These are phyloP conservation scores for Spilosoma lubricipeda DNA, from an alignment of 2,888 invertebrate species.

Conservation along the genomic window DNA sequence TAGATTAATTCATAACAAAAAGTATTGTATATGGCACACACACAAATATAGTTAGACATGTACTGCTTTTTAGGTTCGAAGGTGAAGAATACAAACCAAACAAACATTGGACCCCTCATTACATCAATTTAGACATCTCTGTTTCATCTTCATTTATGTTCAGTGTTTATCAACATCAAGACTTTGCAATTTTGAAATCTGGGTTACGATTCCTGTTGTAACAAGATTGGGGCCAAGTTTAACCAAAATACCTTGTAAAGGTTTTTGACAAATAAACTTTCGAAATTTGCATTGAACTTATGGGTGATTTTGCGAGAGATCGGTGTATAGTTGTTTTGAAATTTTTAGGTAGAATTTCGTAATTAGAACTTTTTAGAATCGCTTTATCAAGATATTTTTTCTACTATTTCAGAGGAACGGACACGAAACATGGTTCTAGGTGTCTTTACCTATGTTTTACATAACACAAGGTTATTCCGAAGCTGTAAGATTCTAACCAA, in stretches of 20 bases:
- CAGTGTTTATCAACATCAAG: conserved; percentile 54
- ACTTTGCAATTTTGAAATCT: conserved; percentile 75
- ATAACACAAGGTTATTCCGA: neutral
- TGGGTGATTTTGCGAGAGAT: conserved; percentile 26
- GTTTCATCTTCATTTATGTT: conserved; percentile 28
- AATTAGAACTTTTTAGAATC: too few species aligned
- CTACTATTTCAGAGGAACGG: too few species aligned
- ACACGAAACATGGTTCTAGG: too few species aligned
- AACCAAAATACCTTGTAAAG: conserved; percentile 34
- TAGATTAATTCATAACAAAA: neutral
- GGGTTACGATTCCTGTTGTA: conserved; percentile 70
- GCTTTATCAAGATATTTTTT: too few species aligned
- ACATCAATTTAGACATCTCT: conserved; percentile 36
- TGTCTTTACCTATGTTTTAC: too few species aligned
- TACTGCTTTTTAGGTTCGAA: conserved; percentile 12
- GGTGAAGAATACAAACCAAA: conserved; percentile 29
- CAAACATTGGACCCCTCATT: conserved; percentile 31
- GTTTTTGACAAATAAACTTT: conserved; percentile 39
- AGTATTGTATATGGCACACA: neutral
- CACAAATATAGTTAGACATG: neutral
- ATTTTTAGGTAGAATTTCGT: neutral
- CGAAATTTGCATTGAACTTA: conserved; percentile 42
- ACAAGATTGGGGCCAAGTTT: conserved; percentile 76
- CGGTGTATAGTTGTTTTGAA: conserved; percentile 24
- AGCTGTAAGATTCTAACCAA: neutral